phyloP scores from a whole-genome alignment of 2,888 invertebrate species.

The Microctonus brassicae region DNA sequence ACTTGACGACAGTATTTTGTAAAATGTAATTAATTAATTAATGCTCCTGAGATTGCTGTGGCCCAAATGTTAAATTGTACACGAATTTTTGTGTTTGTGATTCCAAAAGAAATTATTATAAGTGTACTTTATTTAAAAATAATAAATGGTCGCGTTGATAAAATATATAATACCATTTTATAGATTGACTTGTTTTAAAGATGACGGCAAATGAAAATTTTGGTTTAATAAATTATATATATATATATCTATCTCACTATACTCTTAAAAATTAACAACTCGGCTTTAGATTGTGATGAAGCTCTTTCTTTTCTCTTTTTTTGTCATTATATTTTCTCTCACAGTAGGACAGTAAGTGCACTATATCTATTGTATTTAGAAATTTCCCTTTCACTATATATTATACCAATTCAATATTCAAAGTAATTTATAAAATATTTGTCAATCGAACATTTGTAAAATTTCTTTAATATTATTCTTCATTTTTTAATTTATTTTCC shows the following conservation, averaged over 20 bases:
- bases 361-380: not conserved
- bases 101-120: not conserved
- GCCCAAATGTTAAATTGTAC: not conserved
- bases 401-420: not conserved
- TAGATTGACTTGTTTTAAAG: slow-evolving; percentile 8
- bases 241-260: not conserved
- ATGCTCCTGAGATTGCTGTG: not conserved
- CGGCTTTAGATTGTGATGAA: slow-evolving; percentile 1
- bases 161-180: not conserved
- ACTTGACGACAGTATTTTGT: not conserved
- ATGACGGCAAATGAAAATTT: not conserved
- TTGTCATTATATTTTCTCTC: not conserved
- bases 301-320: not conserved
- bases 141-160: not conserved
- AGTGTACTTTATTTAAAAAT: not conserved
- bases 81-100: not conserved
- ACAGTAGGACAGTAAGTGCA: slow-evolving; percentile 16
- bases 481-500: not conserved
- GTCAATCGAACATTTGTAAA: not conserved
- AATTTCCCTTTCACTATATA: not conserved
- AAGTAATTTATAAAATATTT: not conserved
- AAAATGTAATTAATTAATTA: not conserved
- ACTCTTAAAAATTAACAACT: slow-evolving; percentile 21
- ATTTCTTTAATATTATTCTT: not conserved
- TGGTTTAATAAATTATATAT: slow-evolving; percentile 1